Percentiles rank a stretch among this genome's conserved stretches.
Evolutionary conservation across 2,113 vertebrate genomes (phyloP).

Genomic region (Rhabdornis inornatus): DNA sequence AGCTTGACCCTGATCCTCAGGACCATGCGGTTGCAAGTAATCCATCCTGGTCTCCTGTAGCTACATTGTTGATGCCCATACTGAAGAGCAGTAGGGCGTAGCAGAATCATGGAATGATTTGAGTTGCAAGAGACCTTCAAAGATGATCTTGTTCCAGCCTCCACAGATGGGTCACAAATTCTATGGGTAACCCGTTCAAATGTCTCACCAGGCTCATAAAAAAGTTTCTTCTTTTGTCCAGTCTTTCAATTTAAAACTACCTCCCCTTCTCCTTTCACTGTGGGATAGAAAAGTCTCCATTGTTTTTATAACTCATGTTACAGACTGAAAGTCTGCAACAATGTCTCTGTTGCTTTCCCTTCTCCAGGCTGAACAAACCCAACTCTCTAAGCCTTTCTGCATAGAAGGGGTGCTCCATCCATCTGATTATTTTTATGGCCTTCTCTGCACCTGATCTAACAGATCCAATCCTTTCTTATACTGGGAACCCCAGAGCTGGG

Average conservation of each 20-base stretch:
- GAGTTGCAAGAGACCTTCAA: background rate
- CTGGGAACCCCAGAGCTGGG: background rate
- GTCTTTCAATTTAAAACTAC: background rate
- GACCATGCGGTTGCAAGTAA: background rate
- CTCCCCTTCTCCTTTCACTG: background rate
- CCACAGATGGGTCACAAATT: background rate
- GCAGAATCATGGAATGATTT: background rate
- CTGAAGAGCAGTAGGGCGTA: fast-evolving
- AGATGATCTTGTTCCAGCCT: fast-evolving
- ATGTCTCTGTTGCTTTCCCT: background rate
- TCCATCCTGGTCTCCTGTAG: background rate
- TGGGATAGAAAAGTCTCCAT: background rate
- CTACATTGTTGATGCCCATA: background rate
- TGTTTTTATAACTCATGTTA: background rate
- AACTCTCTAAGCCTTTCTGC: background rate
- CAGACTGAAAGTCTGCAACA: background rate
- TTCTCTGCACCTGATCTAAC: background rate
- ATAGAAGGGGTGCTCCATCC: background rate
- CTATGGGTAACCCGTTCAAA: background rate
- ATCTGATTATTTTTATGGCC: background rate
- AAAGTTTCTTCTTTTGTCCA: background rate
- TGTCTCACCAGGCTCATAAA: background rate
- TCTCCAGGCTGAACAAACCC: background rate
- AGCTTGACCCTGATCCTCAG: fast-evolving
- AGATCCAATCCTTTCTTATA: background rate